Conservation (phyloP, 2,888 invertebrate species). For the Epinotia brunnichana region DNA sequence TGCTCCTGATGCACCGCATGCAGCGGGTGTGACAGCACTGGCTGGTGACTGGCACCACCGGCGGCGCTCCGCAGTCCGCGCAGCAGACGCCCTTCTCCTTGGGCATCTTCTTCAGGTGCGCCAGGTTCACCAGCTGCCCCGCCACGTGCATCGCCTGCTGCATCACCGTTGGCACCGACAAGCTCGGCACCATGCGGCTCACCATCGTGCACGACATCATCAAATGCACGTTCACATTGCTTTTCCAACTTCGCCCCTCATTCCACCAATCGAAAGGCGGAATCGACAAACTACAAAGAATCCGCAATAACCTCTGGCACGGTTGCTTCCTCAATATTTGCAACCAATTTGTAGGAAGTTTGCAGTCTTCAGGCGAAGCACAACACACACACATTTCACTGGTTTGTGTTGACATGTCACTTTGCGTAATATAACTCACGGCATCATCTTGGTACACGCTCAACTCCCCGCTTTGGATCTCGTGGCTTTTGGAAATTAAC, state of each 20-base stretch:
- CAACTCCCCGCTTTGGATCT: conserved; percentile 4
- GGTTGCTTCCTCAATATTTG: conserved; percentile 21
- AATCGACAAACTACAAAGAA: conserved; percentile 20
- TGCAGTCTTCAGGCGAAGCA: neutral
- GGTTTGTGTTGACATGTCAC: conserved; percentile 13
- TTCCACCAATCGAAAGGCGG: conserved; percentile 23
- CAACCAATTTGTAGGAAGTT: conserved; percentile 16
- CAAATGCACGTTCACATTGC: conserved; percentile 25
- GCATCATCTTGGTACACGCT: conserved; percentile 4
- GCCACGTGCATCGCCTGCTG: conserved; percentile 56
- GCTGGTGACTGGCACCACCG: conserved; percentile 86
- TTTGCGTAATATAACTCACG: conserved; percentile 4
- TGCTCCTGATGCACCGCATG: conserved; percentile 56
- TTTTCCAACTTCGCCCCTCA: conserved; percentile 20
- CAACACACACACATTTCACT: neutral
- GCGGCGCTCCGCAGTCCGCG: conserved; percentile 84
- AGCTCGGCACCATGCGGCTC: conserved; percentile 23
- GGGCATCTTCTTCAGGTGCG: conserved; percentile 55
- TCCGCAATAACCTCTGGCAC: conserved; percentile 29
- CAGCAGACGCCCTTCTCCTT: conserved; percentile 80
- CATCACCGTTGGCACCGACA: conserved; percentile 45
- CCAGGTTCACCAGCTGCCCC: conserved; percentile 60
- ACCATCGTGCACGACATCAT: conserved; percentile 36
- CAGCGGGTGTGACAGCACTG: conserved; percentile 90
- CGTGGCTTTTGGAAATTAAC: conserved; percentile 34